phyloP scores from a whole-genome alignment of 2,888 invertebrate genomes.

The Seira sanloemensis region DNA sequence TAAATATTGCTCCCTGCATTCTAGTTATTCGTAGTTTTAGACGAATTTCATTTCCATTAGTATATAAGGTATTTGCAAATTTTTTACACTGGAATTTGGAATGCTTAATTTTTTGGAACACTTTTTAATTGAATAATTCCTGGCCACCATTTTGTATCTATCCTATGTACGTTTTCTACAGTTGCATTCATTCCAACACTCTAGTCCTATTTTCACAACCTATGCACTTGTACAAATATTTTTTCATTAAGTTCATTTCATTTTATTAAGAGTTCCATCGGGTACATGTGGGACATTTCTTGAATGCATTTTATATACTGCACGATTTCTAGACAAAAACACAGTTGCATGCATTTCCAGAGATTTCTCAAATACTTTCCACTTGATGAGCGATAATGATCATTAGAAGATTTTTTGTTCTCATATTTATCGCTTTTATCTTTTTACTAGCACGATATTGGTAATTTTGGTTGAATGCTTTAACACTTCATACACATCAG shows the following conservation, averaged over 20 bases:
- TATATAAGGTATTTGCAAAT: neutral
- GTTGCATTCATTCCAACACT: no score
- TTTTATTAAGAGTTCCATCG: no score
- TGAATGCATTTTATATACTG: neutral
- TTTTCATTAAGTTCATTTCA: no score
- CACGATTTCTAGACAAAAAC: neutral
- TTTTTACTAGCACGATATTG: no score
- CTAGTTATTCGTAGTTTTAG: no score
- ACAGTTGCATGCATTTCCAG: neutral
- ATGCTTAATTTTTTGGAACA: no score
- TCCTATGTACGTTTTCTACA: no score
- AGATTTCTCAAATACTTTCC: neutral
- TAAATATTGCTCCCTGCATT: no score
- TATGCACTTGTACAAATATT: no score
- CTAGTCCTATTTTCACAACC: no score
- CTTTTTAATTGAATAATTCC: no score
- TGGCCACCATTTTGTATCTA: no score
- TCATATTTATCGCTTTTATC: neutral
- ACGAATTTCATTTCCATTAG: neutral
- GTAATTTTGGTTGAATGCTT: slow-evolving; percentile 5
- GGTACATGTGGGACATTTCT: neutral
- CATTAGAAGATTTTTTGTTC: neutral
- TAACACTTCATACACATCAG: neutral
- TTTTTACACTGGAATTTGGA: neutral
- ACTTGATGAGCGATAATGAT: neutral